Evolutionary conservation across 2,888 invertebrate genomes (phyloP).

Genomic region (Synanthedon andrenaeformis): DNA sequence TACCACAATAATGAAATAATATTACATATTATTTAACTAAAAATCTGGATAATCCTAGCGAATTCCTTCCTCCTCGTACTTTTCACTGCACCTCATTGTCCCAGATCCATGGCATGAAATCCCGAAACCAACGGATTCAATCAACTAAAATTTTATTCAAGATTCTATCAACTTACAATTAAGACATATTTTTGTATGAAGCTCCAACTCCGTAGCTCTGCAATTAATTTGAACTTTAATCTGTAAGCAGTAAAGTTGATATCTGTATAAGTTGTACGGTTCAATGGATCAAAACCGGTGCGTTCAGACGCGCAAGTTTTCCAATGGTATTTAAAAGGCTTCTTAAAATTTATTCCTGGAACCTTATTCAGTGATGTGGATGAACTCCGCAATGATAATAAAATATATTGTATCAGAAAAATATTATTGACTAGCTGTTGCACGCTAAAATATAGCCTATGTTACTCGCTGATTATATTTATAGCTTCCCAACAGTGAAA

Average conservation of each 20-base stretch:
- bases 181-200: background rate
- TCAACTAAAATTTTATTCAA: conserved; percentile 19
- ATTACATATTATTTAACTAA: too few species aligned
- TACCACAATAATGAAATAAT: too few species aligned
- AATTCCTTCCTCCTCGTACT: conserved; percentile 14
- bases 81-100: conserved; percentile 21
- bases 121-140: conserved; percentile 52
- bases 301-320: conserved; percentile 37
- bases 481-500: too few species aligned
- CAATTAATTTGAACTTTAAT: conserved; percentile 16
- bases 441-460: too few species aligned
- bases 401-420: too few species aligned
- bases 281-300: conserved; percentile 52
- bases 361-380: too few species aligned
- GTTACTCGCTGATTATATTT: too few species aligned
- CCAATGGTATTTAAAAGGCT: conserved; percentile 35
- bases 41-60: conserved; percentile 35
- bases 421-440: too few species aligned
- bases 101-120: conserved; percentile 56
- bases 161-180: background rate
- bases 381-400: too few species aligned
- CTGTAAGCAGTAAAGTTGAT: conserved; percentile 20
- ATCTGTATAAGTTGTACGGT: conserved; percentile 20
- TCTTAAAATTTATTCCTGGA: conserved; percentile 6
- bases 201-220: background rate